These are phyloP conservation scores for Scleropages formosus DNA, from an alignment of 2,797 vertebrate species.

Conservation along the genomic window DNA sequence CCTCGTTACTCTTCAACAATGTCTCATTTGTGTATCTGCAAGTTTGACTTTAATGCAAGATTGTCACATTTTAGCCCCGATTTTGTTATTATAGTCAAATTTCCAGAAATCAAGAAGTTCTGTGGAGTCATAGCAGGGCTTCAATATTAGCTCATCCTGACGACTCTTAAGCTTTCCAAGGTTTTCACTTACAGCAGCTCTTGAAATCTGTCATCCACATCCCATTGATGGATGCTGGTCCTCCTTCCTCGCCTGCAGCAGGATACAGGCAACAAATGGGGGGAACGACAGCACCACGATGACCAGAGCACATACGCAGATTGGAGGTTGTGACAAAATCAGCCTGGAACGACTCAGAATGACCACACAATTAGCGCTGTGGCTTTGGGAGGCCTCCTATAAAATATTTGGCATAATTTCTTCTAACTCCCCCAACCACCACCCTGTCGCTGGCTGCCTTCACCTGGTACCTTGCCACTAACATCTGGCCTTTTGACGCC, in stretches of 20 bases:
- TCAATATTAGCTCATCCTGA: no score
- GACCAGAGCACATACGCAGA: neutral
- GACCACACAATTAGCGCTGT: constrained; percentile 40
- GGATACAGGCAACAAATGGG: constrained; percentile 46
- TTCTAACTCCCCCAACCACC: neutral
- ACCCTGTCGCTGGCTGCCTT: neutral
- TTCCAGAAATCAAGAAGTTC: no score
- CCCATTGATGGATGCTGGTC: constrained; percentile 75
- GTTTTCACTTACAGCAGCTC: no score
- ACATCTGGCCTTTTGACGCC: constrained; percentile 26
- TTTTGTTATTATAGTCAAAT: neutral
- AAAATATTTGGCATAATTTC: constrained; percentile 23
- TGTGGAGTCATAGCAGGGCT: no score
- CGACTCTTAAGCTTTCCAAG: no score
- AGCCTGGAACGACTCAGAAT: constrained; percentile 27
- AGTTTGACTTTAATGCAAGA: no score
- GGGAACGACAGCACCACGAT: constrained; percentile 20
- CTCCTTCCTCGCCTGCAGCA: constrained; percentile 66
- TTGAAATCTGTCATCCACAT: constrained; percentile 59
- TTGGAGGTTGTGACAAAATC: neutral
- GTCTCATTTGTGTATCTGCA: no score
- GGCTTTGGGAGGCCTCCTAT: constrained; percentile 33
- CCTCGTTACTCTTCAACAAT: no score
- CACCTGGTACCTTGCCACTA: constrained; percentile 6
- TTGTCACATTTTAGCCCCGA: no score